Evolutionary conservation across 2,888 invertebrate genomes (phyloP).

Genomic region (Andrena dorsata): DNA sequence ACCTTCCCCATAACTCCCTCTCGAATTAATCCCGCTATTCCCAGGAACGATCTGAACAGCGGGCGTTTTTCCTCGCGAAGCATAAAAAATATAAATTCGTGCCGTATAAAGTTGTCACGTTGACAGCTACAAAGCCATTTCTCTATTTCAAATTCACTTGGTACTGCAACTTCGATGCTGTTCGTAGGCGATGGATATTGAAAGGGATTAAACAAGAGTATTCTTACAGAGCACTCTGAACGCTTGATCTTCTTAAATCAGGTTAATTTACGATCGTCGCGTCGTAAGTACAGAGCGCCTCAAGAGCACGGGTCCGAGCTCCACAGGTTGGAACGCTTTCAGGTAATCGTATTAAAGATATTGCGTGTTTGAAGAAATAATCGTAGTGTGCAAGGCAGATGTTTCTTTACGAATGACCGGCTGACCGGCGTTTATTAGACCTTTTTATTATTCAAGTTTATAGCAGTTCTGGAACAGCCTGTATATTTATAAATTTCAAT

Average conservation of each 20-base stretch:
- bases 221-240: background rate
- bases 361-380: no score
- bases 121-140: background rate
- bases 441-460: no score
- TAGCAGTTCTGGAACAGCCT: background rate
- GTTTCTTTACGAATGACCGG: no score
- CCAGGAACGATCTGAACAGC: background rate
- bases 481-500: background rate
- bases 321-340: no score
- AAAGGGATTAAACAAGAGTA: background rate
- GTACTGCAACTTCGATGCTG: no score
- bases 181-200: background rate
- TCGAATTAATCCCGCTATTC: background rate
- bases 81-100: background rate
- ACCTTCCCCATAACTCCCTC: no score
- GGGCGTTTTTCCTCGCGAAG: background rate
- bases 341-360: no score
- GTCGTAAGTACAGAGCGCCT: background rate
- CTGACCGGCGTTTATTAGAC: no score
- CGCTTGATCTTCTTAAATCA: background rate
- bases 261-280: conserved; percentile 33
- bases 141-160: background rate
- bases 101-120: no score
- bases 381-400: no score
- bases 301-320: no score